phyloP scores from a whole-genome alignment of 2,797 vertebrate species.

The Tadarida brasiliensis region DNA sequence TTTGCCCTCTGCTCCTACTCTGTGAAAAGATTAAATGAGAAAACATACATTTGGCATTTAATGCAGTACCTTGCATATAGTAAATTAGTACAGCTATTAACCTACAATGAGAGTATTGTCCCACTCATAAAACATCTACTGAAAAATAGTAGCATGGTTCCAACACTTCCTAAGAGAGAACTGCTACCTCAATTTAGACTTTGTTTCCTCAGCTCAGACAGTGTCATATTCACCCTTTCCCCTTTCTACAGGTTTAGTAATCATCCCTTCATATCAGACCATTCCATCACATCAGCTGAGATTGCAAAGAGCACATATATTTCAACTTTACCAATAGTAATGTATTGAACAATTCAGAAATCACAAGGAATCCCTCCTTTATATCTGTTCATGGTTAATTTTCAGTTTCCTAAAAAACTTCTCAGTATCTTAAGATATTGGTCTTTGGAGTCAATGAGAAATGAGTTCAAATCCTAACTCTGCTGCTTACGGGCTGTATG shows the following conservation, averaged over 20 bases:
- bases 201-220: background rate
- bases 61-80: background rate
- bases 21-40: slow-evolving; percentile 15
- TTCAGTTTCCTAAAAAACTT: background rate
- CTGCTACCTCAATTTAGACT: background rate
- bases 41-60: background rate
- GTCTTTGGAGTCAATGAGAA: slow-evolving; percentile 17
- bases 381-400: background rate
- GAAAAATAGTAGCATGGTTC: background rate
- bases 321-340: background rate
- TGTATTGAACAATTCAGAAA: background rate
- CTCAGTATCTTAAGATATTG: background rate
- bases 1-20: background rate
- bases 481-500: background rate
- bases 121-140: background rate
- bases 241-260: background rate
- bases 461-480: background rate
- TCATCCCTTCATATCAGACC: background rate
- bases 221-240: background rate
- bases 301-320: background rate
- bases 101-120: background rate
- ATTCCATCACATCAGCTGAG: background rate
- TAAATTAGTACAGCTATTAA: background rate
- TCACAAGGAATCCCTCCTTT: background rate
- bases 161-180: background rate